These are phyloP conservation scores for Galeopsomyia nigrocyanea DNA, from an alignment of 2,888 invertebrate species.

Conservation along the genomic window DNA sequence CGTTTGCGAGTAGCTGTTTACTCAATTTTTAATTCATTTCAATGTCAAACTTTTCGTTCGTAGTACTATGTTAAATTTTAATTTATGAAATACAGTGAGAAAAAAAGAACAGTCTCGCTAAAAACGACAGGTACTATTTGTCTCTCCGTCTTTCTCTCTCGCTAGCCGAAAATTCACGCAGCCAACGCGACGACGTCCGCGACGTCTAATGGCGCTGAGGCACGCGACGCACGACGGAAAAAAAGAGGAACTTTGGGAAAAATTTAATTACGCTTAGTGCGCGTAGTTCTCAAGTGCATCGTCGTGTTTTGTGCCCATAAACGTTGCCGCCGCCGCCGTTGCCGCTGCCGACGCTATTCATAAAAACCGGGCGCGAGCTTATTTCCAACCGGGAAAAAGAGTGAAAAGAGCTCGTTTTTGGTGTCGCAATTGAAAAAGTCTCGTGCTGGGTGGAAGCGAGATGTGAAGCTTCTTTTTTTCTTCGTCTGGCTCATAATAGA, in stretches of 20 bases:
- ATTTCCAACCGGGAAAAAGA: slow-evolving; percentile 5
- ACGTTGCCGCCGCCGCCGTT: slow-evolving; percentile 25
- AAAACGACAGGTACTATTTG: slow-evolving; percentile 25
- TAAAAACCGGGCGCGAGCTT: slow-evolving; percentile 13
- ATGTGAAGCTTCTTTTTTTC: no score
- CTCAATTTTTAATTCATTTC: no score
- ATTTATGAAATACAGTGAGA: no score
- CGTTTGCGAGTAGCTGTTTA: no score
- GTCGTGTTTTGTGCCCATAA: slow-evolving; percentile 35
- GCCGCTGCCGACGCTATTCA: slow-evolving; percentile 29
- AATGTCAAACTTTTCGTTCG: no score
- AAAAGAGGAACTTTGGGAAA: slow-evolving; percentile 49
- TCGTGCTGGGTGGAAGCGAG: no score
- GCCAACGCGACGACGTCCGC: background rate
- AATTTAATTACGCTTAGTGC: slow-evolving; percentile 53
- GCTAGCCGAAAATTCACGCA: no score
- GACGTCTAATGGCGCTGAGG: slow-evolving; percentile 11
- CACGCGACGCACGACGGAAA: slow-evolving; percentile 42
- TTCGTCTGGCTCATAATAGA: no score
- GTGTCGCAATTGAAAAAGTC: slow-evolving; percentile 2
- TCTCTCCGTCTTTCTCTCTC: background rate
- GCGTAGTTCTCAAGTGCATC: slow-evolving; percentile 13
- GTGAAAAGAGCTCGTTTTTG: background rate
- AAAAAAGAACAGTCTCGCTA: background rate
- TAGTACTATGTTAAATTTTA: no score